Conservation (phyloP, 37 sponge, comb jelly and placozoan species). For the Amphimedon queenslandica region DNA sequence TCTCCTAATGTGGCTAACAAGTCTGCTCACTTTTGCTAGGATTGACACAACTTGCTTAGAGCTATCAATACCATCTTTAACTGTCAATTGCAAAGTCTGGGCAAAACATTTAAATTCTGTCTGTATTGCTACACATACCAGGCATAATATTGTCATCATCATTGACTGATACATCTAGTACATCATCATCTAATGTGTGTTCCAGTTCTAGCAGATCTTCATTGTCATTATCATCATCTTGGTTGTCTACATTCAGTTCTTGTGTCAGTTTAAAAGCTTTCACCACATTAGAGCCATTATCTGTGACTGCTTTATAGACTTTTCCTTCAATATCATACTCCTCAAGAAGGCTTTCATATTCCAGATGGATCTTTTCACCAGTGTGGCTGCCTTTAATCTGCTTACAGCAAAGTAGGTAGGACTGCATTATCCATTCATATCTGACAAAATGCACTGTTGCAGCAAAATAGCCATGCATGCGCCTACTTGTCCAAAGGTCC, state of each 20-base stretch:
- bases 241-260: not conserved
- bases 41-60: not conserved
- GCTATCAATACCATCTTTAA: slow-evolving; percentile 23
- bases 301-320: slow-evolving; percentile 20
- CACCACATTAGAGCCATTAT: slow-evolving; percentile 18
- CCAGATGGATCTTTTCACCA: slow-evolving; percentile 5
- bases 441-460: not conserved
- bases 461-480: slow-evolving; percentile 9
- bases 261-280: not conserved
- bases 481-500: slow-evolving; percentile 6
- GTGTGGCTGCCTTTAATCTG: slow-evolving; percentile 14
- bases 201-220: not conserved
- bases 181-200: no score
- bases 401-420: slow-evolving; percentile 8
- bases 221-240: not conserved
- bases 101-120: slow-evolving; percentile 10
- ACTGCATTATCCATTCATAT: not conserved
- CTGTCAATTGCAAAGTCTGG: slow-evolving; percentile 11
- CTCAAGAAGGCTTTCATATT: not conserved
- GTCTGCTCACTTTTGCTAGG: not conserved
- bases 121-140: no score
- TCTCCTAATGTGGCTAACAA: slow-evolving; percentile 20
- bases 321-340: not conserved
- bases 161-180: not conserved
- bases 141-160: not conserved